Evolutionary conservation across 2,797 vertebrate species (phyloP).

Genomic region (Salmo trutta): DNA sequence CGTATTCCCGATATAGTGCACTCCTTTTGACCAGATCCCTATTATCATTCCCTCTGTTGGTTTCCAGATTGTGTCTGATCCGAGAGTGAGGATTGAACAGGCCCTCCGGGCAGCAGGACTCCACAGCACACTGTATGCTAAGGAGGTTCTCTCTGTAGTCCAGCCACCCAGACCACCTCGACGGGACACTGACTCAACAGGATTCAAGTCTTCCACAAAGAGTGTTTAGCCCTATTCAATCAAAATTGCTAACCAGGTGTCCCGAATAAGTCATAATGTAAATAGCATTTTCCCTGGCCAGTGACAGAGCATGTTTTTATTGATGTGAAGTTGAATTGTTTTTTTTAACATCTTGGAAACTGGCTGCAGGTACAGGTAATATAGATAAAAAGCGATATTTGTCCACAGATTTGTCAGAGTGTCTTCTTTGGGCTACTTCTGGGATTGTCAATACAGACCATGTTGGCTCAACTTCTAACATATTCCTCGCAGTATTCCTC

Average conservation of each 20-base stretch:
- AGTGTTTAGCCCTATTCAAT: background rate
- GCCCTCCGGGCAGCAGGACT: conserved; percentile 90
- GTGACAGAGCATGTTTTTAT: background rate
- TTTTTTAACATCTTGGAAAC: background rate
- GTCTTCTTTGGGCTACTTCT: too few relatives aligned
- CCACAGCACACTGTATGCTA: conserved; percentile 84
- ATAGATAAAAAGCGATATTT: background rate
- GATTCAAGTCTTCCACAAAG: conserved; percentile 70
- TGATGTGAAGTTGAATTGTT: background rate
- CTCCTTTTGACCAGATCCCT: background rate
- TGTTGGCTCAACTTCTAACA: background rate
- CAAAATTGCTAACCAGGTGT: background rate
- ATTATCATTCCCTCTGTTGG: conserved; percentile 38
- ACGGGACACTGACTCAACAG: conserved; percentile 81
- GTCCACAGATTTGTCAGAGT: too few relatives aligned
- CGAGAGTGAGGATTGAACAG: conserved; percentile 85
- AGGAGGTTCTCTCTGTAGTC: conserved; percentile 81
- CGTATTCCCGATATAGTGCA: background rate
- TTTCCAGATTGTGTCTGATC: conserved; percentile 89
- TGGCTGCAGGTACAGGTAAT: background rate
- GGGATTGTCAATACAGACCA: too few relatives aligned
- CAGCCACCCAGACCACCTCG: conserved; percentile 84
- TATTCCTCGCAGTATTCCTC: background rate
- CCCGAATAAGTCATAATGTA: background rate
- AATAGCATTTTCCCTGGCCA: background rate